These are phyloP conservation scores for Sebastes cheni DNA, from an alignment of 2,797 vertebrate species.

Conservation along the genomic window DNA sequence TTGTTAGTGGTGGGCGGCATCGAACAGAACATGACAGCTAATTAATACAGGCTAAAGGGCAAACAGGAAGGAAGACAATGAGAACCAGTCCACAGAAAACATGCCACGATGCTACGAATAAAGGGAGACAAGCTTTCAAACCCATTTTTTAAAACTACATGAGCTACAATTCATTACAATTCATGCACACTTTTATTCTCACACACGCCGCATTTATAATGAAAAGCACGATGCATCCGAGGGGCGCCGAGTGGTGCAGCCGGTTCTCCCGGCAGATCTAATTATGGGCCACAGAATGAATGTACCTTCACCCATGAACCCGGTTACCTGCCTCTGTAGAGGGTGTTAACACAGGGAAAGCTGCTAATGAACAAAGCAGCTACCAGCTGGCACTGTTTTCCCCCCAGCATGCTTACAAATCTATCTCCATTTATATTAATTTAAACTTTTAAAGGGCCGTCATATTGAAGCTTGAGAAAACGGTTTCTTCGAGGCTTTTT, in stretches of 20 bases:
- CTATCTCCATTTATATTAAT: conserved; percentile 33
- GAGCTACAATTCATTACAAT: not conserved
- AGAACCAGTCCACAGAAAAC: not conserved
- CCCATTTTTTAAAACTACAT: not conserved
- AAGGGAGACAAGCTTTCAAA: conserved; percentile 26
- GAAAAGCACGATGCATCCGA: conserved; percentile 40
- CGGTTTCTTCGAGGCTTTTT: conserved; percentile 26
- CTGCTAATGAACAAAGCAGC: conserved; percentile 38
- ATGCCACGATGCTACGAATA: conserved; percentile 3
- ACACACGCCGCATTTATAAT: conserved; percentile 44
- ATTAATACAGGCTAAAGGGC: conserved; percentile 50
- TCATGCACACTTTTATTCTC: conserved; percentile 15
- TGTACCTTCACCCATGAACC: conserved; percentile 63
- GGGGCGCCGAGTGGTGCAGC: conserved; percentile 29
- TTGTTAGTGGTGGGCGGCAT: not conserved
- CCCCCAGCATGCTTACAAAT: conserved; percentile 12
- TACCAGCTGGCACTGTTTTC: not conserved
- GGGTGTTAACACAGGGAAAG: not conserved
- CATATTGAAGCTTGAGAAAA: conserved; percentile 5
- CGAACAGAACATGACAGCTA: conserved; percentile 31
- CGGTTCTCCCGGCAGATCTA: conserved; percentile 72
- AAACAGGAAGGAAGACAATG: not conserved
- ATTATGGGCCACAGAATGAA: conserved; percentile 72
- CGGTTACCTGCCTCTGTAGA: conserved; percentile 40
- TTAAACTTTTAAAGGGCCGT: conserved; percentile 51